Evolutionary conservation across 2,113 vertebrate genomes (phyloP), one percentile per base, ranked within the genome.

Genomic region (Onychorhynchus coronatus): DNA sequence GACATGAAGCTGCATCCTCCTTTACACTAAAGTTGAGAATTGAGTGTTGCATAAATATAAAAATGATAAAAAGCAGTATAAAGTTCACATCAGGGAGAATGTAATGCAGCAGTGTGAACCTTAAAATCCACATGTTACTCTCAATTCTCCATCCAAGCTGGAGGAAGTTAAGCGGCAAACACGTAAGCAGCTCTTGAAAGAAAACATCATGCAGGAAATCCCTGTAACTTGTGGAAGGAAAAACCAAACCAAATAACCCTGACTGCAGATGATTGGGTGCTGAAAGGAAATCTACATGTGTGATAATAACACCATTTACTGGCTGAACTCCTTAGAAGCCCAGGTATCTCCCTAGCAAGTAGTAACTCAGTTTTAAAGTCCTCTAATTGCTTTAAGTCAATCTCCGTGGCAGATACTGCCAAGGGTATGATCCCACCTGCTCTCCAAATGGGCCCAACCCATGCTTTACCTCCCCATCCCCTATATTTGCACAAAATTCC

Each of bases 1-100:
- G 92, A 90, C 9, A 42, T 46, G 52, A 81, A 79, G 35, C 42
- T 97, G 90, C 62, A 80, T 27, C 73, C 55, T 80, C n/a, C 88
- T 86, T 97, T 84, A 86, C 59, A 83, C 50, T 49, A 63, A 75
- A 94, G 63, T 63, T n/a, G 87, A 96, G 80, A 92, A 71, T 63
- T 92, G 82, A 5, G 9, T 86, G 97, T 77, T 77, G 93, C 63
- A 78, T 66, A 84, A 95, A 95, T 47, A 93, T 24, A 94, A 11
- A 90, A 94, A 90, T 50, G 41, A 94, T 59, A 88, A 49, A 78
- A 92, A 95, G 59, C 42, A 53, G 15, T 31, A 85, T 80, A 81
- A 94, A 31, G 41, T 78, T 91, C 46, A 85, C 5, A 24, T 88
- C 44, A 72, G 10, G 17, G 35, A 75, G 23, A 89, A 87, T 35